A percentile compares a stretch with the other conserved stretches of the same genome.
Conservation (phyloP, 2,113 vertebrate species). For the Sapayoa aenigma region DNA sequence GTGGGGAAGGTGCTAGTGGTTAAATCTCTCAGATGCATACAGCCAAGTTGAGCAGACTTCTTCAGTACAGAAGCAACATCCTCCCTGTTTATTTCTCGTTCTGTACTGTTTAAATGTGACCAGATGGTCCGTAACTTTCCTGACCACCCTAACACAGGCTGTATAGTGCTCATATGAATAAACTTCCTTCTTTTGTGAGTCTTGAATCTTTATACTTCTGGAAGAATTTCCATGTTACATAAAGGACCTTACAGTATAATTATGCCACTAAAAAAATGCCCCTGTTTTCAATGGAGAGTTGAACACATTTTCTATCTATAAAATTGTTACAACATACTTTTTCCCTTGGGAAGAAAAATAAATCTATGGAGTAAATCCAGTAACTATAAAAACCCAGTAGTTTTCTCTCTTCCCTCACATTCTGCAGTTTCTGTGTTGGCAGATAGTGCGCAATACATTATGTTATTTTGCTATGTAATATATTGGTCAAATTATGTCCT, state of each 20-base stretch:
- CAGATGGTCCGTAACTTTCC: not conserved
- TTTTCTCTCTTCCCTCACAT: not conserved
- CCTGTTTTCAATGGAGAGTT: conserved; percentile 33
- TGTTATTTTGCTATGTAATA: not conserved
- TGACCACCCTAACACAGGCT: not conserved
- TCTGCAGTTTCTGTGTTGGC: not conserved
- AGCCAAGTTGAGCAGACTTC: not conserved
- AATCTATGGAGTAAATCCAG: conserved; percentile 19
- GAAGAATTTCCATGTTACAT: conserved; percentile 1
- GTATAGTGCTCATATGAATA: not conserved
- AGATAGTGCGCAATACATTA: not conserved
- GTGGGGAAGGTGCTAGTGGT: not conserved
- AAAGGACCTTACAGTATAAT: conserved; percentile 42
- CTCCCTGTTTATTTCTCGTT: not conserved
- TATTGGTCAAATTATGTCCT: not conserved
- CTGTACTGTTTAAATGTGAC: not conserved
- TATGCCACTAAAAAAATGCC: conserved; percentile 10
- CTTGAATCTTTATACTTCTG: not conserved
- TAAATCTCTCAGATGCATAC: not conserved
- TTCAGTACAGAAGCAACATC: not conserved
- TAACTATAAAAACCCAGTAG: not conserved
- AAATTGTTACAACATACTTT: conserved; percentile 39
- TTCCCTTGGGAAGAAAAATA: conserved; percentile 11
- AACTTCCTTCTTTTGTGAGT: not conserved
- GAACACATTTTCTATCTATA: conserved; percentile 42